Base-by-base conservation (phyloP, 2,797 vertebrate species). In the Mus minutoides region DNA sequence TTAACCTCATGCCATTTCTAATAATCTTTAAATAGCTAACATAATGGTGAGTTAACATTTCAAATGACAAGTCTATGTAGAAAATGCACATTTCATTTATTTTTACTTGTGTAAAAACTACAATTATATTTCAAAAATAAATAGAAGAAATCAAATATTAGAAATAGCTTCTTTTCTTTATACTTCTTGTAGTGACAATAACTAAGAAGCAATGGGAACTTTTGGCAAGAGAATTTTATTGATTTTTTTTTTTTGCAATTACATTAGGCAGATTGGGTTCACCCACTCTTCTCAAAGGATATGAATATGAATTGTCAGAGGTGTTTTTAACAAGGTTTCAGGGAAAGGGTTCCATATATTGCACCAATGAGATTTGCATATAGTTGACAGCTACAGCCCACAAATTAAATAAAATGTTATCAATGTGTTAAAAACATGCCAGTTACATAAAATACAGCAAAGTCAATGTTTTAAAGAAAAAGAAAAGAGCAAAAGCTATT, bases 271-370 rank as follows among this genome's bases (percentile, higher is more conserved):
- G 91, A 96, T 97, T 97, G 94, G 97, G 92, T 98, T 98, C 88
- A 97, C 97, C 94, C 96, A 14, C 91, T 97, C 2, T 1, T 92
- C 97, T 98, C 98, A 98, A 94, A 94, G 94, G 97, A 98, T 97
- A 97, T 96, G 97, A 98, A 97, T 98, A 96, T 97, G 64, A 98
- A 97, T 43, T 97, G 96, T 97, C 98, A 97, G 94, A 92, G 97
- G 98, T 94, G 97, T 98, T 97, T 87, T 94, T 97, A 98, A 98
- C 90, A 95, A 97, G 89, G 98, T 98, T 98, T 96, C 91, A 96
- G 90, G 93, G 91, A 97, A 97, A 97, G 43, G 40, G 97, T 98
- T 98, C 97, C 97, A 84, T 97, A 97, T 93, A 97, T 60, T 97
- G 85, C 89, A 93, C 93, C 98, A 98, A 98, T 84, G 97, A 77